Evolutionary conservation across 92 coral and sea anemone genomes (phyloP), one percentile per base, ranked within the genome.

Genomic region (Muricea muricata): DNA sequence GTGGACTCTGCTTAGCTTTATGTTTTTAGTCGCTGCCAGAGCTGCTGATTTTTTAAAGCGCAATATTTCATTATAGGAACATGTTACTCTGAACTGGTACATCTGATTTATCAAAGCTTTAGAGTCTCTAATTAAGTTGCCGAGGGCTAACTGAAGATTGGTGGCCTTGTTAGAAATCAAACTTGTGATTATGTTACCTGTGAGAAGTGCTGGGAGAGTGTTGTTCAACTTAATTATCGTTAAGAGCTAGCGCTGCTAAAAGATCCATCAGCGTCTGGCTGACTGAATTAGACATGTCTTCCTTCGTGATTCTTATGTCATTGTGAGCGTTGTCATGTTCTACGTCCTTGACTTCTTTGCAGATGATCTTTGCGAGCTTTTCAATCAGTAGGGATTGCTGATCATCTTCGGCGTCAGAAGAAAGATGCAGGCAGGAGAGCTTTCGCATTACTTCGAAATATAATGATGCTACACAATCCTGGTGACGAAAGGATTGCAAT

Each of bases 41-140:
- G 92, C 92, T 31, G 94, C 92, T 39, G 94, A 89, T 8, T 70
- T 85, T 81, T 85, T 88, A 77, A 88, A 89, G 42, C 89, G 92
- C 33, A 85, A 75, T 28, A 91, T 41, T 65, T 91, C 92, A 73
- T 91, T 92, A 85, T 91, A 85, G 1, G 94, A 91, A 58, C 91
- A 91, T 2, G 94, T 91, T 34, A 84, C 87, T 54, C 84, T 46
- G 82, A 91, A 85, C 66, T 86, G 90, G 56, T 91, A 85, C 61
- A 54, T 14, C n/a, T 14, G 61, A 54, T 54, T 54, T 54, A 54
- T 54, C n/a, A 54, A n/a, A n/a, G n/a, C n/a, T n/a, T n/a, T n/a
- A n/a, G 78, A 80, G 69, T 88, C 85, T 68, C 90, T 74, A 5
- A 84, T 55, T 41, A 88, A 48, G 65, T 79, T 85, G 0, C 89